These are phyloP conservation scores for Phyto melanocephala DNA, from an alignment of 2,888 invertebrate genomes.

Conservation along the genomic window DNA sequence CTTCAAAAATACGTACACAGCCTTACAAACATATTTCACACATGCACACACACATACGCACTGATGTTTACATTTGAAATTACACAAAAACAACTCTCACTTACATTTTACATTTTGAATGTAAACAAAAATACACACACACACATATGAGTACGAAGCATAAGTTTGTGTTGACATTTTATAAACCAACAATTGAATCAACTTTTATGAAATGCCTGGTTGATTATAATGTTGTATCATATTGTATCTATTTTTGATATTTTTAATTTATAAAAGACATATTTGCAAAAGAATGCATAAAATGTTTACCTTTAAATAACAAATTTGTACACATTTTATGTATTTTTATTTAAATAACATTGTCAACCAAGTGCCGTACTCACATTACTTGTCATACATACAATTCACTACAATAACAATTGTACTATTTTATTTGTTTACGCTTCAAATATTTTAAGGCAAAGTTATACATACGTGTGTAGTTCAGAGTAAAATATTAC, in stretches of 20 bases:
- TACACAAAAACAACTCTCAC: neutral
- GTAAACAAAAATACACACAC: neutral
- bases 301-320: neutral
- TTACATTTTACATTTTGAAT: neutral
- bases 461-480: no score
- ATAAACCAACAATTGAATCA: conserved; percentile 20
- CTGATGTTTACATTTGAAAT: conserved; percentile 17
- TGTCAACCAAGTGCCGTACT: no score
- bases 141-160: neutral
- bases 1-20: no score
- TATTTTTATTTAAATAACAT: no score
- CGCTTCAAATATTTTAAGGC: no score
- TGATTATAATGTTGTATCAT: neutral
- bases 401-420: no score
- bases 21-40: no score
- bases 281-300: neutral
- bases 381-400: no score
- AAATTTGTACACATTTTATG: neutral
- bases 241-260: neutral
- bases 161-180: conserved; percentile 7
- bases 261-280: neutral
- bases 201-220: conserved; percentile 18
- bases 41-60: neutral
- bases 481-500: no score
- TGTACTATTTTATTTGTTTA: no score